Percentiles rank a stretch among this genome's conserved stretches.
Evolutionary conservation across 2,113 vertebrate genomes (phyloP).

Genomic region (Hiodon tergisus): DNA sequence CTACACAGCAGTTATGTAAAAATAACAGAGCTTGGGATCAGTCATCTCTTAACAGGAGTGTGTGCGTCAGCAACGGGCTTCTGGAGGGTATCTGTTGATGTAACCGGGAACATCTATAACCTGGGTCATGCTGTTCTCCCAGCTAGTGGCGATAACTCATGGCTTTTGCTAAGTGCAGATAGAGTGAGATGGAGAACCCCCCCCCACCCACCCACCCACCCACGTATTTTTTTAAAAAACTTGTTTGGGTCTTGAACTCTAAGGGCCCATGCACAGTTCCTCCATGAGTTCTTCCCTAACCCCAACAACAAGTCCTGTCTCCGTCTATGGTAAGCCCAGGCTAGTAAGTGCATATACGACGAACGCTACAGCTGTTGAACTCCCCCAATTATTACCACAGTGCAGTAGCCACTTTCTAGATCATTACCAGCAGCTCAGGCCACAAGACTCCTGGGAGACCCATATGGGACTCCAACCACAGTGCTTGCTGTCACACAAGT

Average conservation of each 20-base stretch:
- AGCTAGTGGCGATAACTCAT: background rate
- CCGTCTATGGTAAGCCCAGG: background rate
- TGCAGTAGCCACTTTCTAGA: conserved; percentile 4
- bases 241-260: background rate
- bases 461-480: background rate
- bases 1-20: conserved; percentile 50
- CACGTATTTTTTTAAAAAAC: background rate
- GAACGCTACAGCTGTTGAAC: background rate
- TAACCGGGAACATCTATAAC: conserved; percentile 3
- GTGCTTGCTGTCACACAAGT: conserved; percentile 38
- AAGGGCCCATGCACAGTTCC: background rate
- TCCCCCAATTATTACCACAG: background rate
- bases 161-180: background rate
- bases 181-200: background rate
- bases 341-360: background rate
- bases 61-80: conserved; percentile 29
- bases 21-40: conserved; percentile 37
- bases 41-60: conserved; percentile 33
- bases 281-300: background rate
- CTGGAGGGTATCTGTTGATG: conserved; percentile 31
- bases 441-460: conserved; percentile 25
- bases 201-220: background rate
- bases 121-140: background rate
- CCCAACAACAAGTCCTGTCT: background rate
- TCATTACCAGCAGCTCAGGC: conserved; percentile 16